Base-by-base conservation (phyloP, 2,113 vertebrate species). In the Semnornis frantzii region DNA sequence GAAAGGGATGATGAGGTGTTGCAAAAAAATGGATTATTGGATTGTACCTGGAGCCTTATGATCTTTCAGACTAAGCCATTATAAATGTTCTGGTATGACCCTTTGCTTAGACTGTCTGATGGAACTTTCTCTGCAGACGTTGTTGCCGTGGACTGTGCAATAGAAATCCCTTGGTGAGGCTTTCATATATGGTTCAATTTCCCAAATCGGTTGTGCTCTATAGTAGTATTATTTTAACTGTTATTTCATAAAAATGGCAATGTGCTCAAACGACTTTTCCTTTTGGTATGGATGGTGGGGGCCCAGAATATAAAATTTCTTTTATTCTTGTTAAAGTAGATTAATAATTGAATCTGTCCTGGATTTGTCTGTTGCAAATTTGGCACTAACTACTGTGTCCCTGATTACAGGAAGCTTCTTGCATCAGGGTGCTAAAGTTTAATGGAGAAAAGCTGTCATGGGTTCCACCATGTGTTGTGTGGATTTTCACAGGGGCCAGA, bases 401-500 rank as follows among this genome's bases (percentile, higher is more conserved):
- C 82, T 94, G 42, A 78, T 85, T 83, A 78, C 69, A 72, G 76
- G 65, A 90, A 75, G 39, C 34, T 81, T 60, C 48, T 83, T 4
- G 0, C 34, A 12, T 87, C 54, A 60, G 21, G 37, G 54, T 85
- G 72, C 30, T 79, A 24, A 88, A 58, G 6, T 78, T 77, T 72
- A 52, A 39, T 25, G 19, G 30, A 23, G 25, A 83, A 85, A 73
- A 91, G 27, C 2, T 78, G 58, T 83, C 85, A 39, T 73, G 59
- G 48, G n/a, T 94, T 62, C 33, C 34, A 91, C 48, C 75, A 71
- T 90, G 90, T 94, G 82, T 78, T 59, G 24, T 75, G 58, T 59
- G 87, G 52, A 75, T 94, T 94, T 96, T 95, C 69, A 82, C 65
- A 84, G 54, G 65, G 27, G 71, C 57, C 66, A 55, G 75, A 58